Evolutionary conservation across 23 tunicate genomes (phyloP), one percentile per base, ranked within the genome.

Genomic region (Trididemnum clinides): DNA sequence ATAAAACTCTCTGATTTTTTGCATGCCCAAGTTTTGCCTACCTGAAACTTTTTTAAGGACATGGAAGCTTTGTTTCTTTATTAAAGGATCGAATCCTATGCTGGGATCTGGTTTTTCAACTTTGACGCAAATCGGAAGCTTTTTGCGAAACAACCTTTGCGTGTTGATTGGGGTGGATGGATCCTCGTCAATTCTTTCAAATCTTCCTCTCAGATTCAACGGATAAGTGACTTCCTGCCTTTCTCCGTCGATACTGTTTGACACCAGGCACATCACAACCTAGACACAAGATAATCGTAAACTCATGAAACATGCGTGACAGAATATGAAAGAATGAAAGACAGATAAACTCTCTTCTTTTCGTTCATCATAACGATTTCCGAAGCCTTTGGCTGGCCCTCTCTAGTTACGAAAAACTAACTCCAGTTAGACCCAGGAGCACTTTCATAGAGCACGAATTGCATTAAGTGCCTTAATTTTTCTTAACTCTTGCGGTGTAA

Each of bases 31-130:
- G n/a, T n/a, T n/a, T n/a, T 59, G 25, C 66, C 18, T 25, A 82
- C 86, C 86, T 35, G 86, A 64, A 64, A 82, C 51, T 31, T 64
- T 65, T 64, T 82, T 65, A 1, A n/a, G 37, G 1, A 82, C 86
- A 4, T 49, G 32, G 64, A 82, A 82, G 3, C 34, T 32, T 34
- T 64, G 28, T 21, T 69, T 66, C 10, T 19, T 54, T 12, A 32
- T 33, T 26, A 83, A 31, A 1, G 87, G 87, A 83, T 83, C 87
- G 49, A 83, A 83, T 20, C 87, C 87, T 7, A 83, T 37, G 4
- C 87, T 51, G 1, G 37, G 33, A 33, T 83, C 87, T 5, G 29
- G 31, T 22, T 54, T 38, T 10, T 31, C 49, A 25, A 83, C 38
- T 49, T 71, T 49, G 33, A 71, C 73, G 50, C 76, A 39, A 50